Conservation (phyloP, 1,140 invertebrate genomes). For the Holotrichia oblita region DNA sequence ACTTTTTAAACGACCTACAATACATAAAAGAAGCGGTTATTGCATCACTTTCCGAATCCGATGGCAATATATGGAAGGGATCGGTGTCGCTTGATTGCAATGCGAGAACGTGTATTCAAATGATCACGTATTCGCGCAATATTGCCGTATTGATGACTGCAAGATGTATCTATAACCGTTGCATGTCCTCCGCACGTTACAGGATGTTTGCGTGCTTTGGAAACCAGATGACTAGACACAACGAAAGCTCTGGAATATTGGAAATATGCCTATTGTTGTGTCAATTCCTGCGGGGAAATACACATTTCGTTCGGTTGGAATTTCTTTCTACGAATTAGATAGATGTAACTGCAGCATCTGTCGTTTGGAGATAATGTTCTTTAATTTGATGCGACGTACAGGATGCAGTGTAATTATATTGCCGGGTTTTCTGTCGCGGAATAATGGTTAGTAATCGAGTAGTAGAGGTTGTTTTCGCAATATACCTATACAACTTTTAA, state of each 20-base stretch:
- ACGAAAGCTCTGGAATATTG: background rate
- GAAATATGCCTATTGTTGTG: constrained; percentile 8
- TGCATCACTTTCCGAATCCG: too few species aligned
- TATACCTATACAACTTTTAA: too few species aligned
- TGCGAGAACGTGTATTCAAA: background rate
- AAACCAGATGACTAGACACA: background rate
- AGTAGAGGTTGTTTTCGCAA: too few species aligned
- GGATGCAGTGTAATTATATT: background rate
- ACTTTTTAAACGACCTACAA: too few species aligned
- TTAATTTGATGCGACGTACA: background rate
- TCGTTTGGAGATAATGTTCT: background rate
- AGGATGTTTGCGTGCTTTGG: constrained; percentile 5
- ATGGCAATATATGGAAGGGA: too few species aligned
- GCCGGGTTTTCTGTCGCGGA: too few species aligned
- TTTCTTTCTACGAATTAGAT: background rate
- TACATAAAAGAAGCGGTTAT: too few species aligned
- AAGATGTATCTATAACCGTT: background rate
- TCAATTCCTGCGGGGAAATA: background rate
- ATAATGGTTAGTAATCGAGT: too few species aligned
- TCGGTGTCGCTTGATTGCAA: background rate
- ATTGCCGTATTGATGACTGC: background rate
- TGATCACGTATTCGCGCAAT: background rate
- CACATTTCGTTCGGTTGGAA: background rate
- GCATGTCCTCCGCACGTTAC: background rate
- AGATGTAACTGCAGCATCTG: background rate